Evolutionary conservation across 2,797 vertebrate species (phyloP).

Genomic region (Chanos chanos): DNA sequence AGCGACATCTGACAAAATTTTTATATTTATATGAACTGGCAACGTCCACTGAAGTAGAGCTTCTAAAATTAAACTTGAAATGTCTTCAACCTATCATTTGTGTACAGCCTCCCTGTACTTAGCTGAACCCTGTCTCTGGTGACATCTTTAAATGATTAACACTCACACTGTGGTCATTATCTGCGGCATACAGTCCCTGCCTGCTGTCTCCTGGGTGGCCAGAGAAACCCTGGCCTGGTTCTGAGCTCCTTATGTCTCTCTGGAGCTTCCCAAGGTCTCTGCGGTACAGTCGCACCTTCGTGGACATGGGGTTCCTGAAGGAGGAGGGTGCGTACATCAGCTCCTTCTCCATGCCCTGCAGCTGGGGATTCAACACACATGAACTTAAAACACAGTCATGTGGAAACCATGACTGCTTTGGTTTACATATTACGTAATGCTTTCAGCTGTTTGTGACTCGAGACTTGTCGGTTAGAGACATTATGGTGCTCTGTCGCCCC

Average conservation of each 20-base stretch:
- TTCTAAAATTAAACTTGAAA: too few species aligned
- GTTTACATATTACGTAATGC: too few species aligned
- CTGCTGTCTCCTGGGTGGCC: constrained; percentile 59
- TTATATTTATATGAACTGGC: too few species aligned
- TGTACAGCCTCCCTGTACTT: too few species aligned
- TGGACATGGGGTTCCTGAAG: constrained; percentile 84
- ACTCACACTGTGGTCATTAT: constrained; percentile 90
- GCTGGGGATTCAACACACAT: constrained; percentile 56
- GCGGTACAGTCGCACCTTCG: constrained; percentile 82
- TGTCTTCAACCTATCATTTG: too few species aligned
- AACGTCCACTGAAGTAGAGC: too few species aligned
- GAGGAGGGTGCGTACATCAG: constrained; percentile 78
- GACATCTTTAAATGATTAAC: background rate
- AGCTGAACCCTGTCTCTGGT: too few species aligned
- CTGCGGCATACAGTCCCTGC: constrained; percentile 71
- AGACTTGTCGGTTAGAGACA: too few species aligned
- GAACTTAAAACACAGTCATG: background rate
- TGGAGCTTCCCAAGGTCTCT: constrained; percentile 87
- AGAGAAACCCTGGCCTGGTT: constrained; percentile 64
- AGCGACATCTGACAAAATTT: too few species aligned
- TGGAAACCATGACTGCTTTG: too few species aligned
- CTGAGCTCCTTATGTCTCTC: constrained; percentile 78
- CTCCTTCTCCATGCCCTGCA: constrained; percentile 92
- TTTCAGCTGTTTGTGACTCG: too few species aligned
- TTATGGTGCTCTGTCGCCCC: constrained; percentile 4